Conservation (phyloP, 1,140 invertebrate genomes). For the Adelges cooleyi region DNA sequence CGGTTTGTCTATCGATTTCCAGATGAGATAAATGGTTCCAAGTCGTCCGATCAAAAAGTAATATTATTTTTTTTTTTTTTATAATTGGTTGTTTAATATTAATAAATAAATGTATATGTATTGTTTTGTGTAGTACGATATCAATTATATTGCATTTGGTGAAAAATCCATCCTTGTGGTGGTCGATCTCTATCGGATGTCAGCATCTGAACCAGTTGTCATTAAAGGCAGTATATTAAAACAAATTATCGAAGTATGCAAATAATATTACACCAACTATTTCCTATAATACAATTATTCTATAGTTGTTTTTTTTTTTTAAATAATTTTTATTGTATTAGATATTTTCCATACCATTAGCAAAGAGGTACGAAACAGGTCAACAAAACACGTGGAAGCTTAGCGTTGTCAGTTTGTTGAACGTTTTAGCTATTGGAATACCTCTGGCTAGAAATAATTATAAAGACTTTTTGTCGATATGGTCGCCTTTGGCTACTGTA, state of each 20-base stretch:
- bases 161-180: constrained; percentile 71
- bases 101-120: background rate
- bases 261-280: background rate
- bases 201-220: constrained; percentile 58
- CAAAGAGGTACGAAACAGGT: constrained; percentile 58
- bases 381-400: constrained; percentile 81
- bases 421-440: constrained; percentile 69
- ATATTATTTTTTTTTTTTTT: too few species aligned
- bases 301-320: background rate
- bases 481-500: constrained; percentile 72
- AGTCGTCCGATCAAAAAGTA: too few species aligned
- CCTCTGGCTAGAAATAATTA: constrained; percentile 70
- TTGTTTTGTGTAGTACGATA: constrained; percentile 34
- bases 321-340: constrained; percentile 30
- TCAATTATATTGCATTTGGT: constrained; percentile 77
- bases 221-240: constrained; percentile 64
- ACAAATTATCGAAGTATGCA: constrained; percentile 51
- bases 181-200: constrained; percentile 69
- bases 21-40: background rate
- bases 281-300: background rate
- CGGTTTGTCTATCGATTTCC: background rate
- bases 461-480: constrained; percentile 59
- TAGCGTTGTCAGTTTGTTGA: constrained; percentile 64
- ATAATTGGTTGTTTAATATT: background rate
- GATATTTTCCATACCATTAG: constrained; percentile 60